phyloP scores from a whole-genome alignment of 2,113 vertebrate species.

The Cricetomys ansorgei region DNA sequence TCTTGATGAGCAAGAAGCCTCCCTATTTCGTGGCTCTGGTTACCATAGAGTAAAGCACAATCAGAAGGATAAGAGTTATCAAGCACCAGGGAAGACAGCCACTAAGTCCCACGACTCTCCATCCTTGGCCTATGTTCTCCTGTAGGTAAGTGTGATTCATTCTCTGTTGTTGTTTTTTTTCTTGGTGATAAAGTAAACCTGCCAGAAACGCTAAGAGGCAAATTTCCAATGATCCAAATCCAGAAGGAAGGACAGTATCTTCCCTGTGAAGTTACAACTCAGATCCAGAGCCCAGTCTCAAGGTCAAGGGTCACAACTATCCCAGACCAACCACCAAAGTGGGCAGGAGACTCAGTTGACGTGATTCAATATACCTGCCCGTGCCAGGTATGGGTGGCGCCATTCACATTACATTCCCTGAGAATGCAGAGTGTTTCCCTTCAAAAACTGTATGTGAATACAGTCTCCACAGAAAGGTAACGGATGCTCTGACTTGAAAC shows the following conservation, averaged over 20 bases:
- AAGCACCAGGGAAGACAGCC: neutral
- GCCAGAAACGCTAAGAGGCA: neutral
- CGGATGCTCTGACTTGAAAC: neutral
- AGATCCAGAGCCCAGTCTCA: neutral
- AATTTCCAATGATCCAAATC: neutral
- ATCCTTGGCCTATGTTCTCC: too few species aligned
- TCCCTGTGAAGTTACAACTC: neutral
- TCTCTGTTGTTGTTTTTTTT: too few species aligned
- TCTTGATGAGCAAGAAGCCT: neutral
- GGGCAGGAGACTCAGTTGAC: neutral
- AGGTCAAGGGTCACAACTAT: neutral
- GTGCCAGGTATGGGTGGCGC: too few species aligned
- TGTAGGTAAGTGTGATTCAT: neutral
- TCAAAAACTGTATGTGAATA: neutral
- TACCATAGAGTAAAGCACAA: neutral
- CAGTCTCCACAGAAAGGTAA: neutral
- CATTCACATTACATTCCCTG: neutral
- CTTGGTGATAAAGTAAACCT: neutral
- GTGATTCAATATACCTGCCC: neutral
- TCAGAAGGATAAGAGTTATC: too few species aligned
- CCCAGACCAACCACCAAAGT: neutral
- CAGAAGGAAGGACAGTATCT: neutral
- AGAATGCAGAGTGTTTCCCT: neutral
- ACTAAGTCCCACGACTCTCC: neutral
- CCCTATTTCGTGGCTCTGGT: neutral